Evolutionary conservation across 2,888 invertebrate genomes (phyloP), one percentile per base, ranked within the genome.

Genomic region (Geotrupes spiniger): DNA sequence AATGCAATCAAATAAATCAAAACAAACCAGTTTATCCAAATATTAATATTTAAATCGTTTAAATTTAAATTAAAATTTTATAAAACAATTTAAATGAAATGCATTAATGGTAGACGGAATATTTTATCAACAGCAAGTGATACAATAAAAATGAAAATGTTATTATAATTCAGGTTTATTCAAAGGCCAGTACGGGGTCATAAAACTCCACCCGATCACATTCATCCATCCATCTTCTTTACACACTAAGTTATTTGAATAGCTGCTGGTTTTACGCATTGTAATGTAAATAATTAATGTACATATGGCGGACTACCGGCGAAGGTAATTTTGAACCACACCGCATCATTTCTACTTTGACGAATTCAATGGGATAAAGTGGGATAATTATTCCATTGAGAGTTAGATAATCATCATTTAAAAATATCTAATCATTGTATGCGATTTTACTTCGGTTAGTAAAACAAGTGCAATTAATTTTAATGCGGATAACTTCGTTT

Each of bases 221-320:
- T 51, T 29, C 42, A 42, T 14, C 25, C 43, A 43, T 50, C 50
- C 52, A 54, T 54, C 54, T 54, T 54, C 46, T 50, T 52, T 54
- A 52, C 28, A 41, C 15, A 50, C 11, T 15, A 43, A 28, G 40
- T 29, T 52, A 43, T 50, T 54, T 54, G 54, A 54, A 54, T 54
- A 45, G 52, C 53, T 58, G 52, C 56, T 50, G 56, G 58, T 53
- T 52, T 58, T 53, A 53, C 51, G 54, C 50, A 53, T 56, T 56
- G 53, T 58, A 52, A 58, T 57, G 57, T 52, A 56, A 56, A 57
- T 57, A 57, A 57, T 57, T 53, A 56, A 49, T 57, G 48, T 50
- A 51, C 50, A 49, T 50, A 46, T 25, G 45, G 36, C 40, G 33
- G 41, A 49, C 52, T 45, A 45, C 45, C 16, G 44, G 36, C 38